Base-by-base conservation (phyloP, 2,113 vertebrate species). In the Uropsilus gracilis region DNA sequence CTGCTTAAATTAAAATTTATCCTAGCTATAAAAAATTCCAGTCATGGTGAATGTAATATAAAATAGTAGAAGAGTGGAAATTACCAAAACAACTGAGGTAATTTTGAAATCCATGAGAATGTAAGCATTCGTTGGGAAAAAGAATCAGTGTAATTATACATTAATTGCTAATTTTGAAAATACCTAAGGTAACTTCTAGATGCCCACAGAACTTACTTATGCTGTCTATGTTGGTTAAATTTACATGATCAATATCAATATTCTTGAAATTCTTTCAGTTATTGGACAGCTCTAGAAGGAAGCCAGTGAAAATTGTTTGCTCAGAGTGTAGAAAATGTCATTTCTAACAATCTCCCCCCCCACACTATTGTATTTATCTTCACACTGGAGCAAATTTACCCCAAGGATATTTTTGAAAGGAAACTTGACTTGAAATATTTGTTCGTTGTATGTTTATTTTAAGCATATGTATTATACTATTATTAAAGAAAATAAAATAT, bases 131-230 rank as follows among this genome's bases (percentile, higher is more conserved):
- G 81, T 48, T 80, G 24, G 32, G 39, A 75, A 95, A 75, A 95
- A 84, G 68, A 89, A 39, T 50, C 3, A 42, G 28, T 17, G n/a
- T 73, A 39, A 71, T 42, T 57, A n/a, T 9, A 20, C 28, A 53
- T 55, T 77, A 87, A 53, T 82, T 77, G 32, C 17, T 93, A 4
- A 90, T 71, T 90, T 92, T 86, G 26, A 77, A 3, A 82, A 50
- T 44, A 4, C 5, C 1, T 81, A 68, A 42, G 8, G 2, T 77
- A 42, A 9, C 59, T 72, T 83, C 48, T 14, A 6, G 1, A 22
- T 50, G 9, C 16, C 3, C 30, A 7, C 73, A 57, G 5, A 13
- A 26, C 8, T 72, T 77, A 3, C 1, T 61, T 34, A 26, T 50
- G 2, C 5, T 50, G 4, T 16, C 26, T 3, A 44, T 1, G 3